Percentiles rank a stretch among this genome's conserved stretches.
Evolutionary conservation across 1,140 invertebrate genomes (phyloP).

Genomic region (Araneus ventricosus): DNA sequence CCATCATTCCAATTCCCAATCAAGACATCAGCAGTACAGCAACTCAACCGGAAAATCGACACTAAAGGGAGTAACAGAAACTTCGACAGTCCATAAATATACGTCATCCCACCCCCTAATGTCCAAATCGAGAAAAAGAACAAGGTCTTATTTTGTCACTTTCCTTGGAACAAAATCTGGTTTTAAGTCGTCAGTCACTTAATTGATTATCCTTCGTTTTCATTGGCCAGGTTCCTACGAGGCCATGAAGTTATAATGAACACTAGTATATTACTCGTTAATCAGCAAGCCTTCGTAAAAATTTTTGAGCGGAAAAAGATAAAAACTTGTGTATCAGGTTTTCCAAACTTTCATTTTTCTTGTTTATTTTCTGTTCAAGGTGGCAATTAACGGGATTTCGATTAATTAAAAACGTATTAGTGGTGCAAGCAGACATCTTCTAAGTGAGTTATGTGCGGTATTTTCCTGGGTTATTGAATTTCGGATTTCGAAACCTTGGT

Average conservation of each 20-base stretch:
- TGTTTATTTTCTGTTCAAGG: slow-evolving; percentile 32
- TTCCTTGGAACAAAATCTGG: neutral
- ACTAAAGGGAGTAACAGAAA: neutral
- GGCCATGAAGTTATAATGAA: slow-evolving; percentile 35
- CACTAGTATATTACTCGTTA: slow-evolving; percentile 18
- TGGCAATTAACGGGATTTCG: slow-evolving; percentile 42
- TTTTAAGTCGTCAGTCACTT: neutral
- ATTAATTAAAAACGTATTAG: slow-evolving; percentile 56
- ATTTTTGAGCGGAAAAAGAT: slow-evolving; percentile 11
- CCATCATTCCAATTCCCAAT: neutral
- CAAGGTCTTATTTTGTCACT: neutral
- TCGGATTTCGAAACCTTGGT: neutral
- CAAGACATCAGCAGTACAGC: neutral
- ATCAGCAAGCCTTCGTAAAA: neutral
- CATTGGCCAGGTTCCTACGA: neutral
- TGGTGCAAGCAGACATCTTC: neutral
- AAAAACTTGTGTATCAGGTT: slow-evolving; percentile 31
- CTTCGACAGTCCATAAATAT: neutral
- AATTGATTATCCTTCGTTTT: slow-evolving; percentile 41
- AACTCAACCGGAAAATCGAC: neutral
- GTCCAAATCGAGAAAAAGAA: neutral
- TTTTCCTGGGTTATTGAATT: neutral
- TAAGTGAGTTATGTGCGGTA: slow-evolving; percentile 29
- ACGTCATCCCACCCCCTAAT: neutral
- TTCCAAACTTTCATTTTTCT: neutral